Evolutionary conservation across 2,113 vertebrate genomes (phyloP), one percentile per base, ranked within the genome.

Genomic region (Tinamus guttatus): DNA sequence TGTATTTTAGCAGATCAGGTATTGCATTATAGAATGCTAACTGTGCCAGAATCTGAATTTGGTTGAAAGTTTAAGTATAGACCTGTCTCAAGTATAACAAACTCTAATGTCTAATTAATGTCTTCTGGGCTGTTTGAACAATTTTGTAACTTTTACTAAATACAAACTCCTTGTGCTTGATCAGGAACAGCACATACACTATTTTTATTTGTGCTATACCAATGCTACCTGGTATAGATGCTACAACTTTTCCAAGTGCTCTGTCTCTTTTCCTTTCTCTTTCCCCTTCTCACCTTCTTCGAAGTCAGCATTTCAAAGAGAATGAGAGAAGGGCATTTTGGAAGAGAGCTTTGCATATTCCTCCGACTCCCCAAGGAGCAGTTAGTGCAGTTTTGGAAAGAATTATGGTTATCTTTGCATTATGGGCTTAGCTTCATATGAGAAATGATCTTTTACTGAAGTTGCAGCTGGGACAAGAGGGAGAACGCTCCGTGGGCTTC

Each of bases 101-200:
- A 36, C 81, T 95, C 79, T 93, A 82, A 91, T 91, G 79, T 95
- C 79, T 93, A 82, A 91, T 91, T 89, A 91, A 45, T 80, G 40
- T 80, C 45, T 94, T 56, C 36, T 78, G 68, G 30, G 49, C 63
- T 74, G 75, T 80, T 95, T 40, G 87, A 82, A 85, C 54, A 74
- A 65, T 77, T 85, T 51, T 71, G 71, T 32, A 32, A 4, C 89
- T 93, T 89, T 93, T 64, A 34, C 43, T 87, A 45, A 88, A 59
- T 60, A 56, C 41, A 75, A 54, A 30, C 54, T 87, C 1, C 27
- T 49, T 62, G 47, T 91, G 81, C 49, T n/a, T 65, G 78, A 73
- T 87, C 81, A 84, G 89, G 93, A 96, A 93, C 89, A 94, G 77
- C 69, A 40, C 60, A 67, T 82, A 40, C 76, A 63, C 94, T 65